Base-by-base conservation (phyloP, 2,797 vertebrate species). In the Vespertilio murinus region DNA sequence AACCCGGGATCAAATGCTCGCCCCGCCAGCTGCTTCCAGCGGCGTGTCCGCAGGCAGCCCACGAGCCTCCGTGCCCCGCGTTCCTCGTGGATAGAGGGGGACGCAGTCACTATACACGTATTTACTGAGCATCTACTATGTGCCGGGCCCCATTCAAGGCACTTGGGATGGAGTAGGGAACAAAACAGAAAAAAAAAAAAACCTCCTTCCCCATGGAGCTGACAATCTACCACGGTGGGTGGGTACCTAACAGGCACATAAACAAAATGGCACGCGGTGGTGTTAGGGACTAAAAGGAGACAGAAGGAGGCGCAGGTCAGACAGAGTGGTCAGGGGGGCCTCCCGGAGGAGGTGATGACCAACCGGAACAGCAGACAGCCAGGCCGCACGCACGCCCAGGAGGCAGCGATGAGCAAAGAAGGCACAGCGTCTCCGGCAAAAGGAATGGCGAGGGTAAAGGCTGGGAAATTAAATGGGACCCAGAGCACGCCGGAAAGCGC, bases 171-270 rank as follows among this genome's bases (percentile, higher is more conserved):
- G 38, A 54, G 33, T 28, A 75, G 75, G 45, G 23, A 80, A 35
- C 11, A 6, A 49, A 77, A 81, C 13, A 17, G 38, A 12, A 71
- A 23, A 23, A 33, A 6, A 6, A 16, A 71, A 23, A 23, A 33
- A 5, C 12, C 23, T 33, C 69, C 40, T 67, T 59, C 22, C 70
- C n/a, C 30, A 0, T 0, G 45, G 8, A 80, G 9, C 30, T 18
- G 73, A 45, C 0, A 23, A 5, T 9, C 49, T 5, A 6, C 0
- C 12, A 23, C 0, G 25, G 10, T 3, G 3, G 22, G 14, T 33
- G n/a, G 8, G 14, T 14, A 20, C 7, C 35, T 2, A 28, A 47
- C 12, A 13, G 42, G 18, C 18, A 73, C 59, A 85, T 5, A 75
- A 56, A 42, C n/a, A 83, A 70, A 79, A 49, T 5, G 28, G 69